Evolutionary conservation across 2,888 invertebrate genomes (phyloP), one percentile per base, ranked within the genome.

Genomic region (Carcina quercana): DNA sequence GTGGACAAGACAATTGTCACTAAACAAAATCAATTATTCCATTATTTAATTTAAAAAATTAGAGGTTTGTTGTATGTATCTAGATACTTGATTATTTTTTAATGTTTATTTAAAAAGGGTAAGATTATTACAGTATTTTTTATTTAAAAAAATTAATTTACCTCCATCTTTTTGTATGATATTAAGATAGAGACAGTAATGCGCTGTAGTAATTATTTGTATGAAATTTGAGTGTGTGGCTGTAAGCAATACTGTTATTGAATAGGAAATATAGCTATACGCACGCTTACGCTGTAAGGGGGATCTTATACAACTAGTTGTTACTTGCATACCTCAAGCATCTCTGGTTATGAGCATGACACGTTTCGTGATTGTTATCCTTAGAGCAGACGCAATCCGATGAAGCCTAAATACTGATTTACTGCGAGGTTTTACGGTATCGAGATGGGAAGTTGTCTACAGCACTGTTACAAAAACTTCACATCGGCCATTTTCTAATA

Each of bases 1-100:
- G 59, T 59, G 59, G 54, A 55, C 51, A 47, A 43, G 50, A 13
- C 21, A 28, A 6, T 47, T 44, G 55, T 63, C 59, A 53, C 57
- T 51, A 47, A 55, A 61, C 59, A 54, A 53, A 73, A 82, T 74
- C 74, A 75, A 79, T 71, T 79, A 82, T 83, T 83, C 82, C 80
- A 82, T 70, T 73, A 72, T 69, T 73, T 70, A 70, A 73, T 64
- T 55, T 45, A 54, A 62, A 53, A 59, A 59, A 62, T 62, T 67
- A 71, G 68, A 60, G 54, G 65, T 69, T 76, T 71, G 76, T 79
- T 78, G 74, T 34, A 32, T 78, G 73, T 34, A 35, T 37, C 67
- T 64, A 73, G 72, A 71, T 76, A 60, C 76, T 70, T 69, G 66
- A 75, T 79, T 29, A 62, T 69, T 71, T 74, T 78, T 76, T 72